phyloP scores from a whole-genome alignment of 2,797 vertebrate species.

The Octomys mimax region DNA sequence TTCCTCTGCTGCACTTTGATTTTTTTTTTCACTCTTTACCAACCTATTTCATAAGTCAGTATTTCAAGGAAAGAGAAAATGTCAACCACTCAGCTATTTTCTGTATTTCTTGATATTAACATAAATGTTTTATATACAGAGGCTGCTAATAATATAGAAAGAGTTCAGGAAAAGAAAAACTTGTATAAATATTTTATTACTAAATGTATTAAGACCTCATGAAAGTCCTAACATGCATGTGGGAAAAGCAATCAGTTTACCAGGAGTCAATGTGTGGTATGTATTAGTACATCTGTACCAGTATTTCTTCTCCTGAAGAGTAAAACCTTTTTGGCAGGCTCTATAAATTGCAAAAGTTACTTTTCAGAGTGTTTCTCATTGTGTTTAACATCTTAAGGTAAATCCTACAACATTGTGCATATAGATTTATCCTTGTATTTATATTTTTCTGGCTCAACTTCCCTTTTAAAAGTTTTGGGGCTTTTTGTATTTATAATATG shows the following conservation, averaged over 20 bases:
- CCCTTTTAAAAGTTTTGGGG: neutral
- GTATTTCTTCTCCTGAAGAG: neutral
- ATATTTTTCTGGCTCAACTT: neutral
- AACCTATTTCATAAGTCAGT: neutral
- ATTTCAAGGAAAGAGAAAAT: neutral
- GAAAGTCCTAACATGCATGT: neutral
- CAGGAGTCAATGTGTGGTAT: neutral
- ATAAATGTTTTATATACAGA: neutral
- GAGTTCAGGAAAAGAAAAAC: neutral
- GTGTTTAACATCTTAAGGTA: neutral
- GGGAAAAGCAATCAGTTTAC: neutral
- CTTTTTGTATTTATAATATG: neutral
- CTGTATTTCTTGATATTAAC: neutral
- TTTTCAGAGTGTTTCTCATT: neutral
- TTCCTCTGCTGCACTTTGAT: neutral
- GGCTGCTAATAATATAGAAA: neutral
- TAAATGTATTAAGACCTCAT: neutral
- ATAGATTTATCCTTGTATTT: rapidly evolving
- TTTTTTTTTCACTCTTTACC: neutral
- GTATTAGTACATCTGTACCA: neutral
- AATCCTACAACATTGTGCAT: rapidly evolving
- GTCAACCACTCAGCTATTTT: neutral
- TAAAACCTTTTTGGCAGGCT: neutral
- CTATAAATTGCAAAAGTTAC: neutral
- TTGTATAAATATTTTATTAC: neutral